phyloP scores from a whole-genome alignment of 2,888 invertebrate genomes.

The Calameuta filiformis region DNA sequence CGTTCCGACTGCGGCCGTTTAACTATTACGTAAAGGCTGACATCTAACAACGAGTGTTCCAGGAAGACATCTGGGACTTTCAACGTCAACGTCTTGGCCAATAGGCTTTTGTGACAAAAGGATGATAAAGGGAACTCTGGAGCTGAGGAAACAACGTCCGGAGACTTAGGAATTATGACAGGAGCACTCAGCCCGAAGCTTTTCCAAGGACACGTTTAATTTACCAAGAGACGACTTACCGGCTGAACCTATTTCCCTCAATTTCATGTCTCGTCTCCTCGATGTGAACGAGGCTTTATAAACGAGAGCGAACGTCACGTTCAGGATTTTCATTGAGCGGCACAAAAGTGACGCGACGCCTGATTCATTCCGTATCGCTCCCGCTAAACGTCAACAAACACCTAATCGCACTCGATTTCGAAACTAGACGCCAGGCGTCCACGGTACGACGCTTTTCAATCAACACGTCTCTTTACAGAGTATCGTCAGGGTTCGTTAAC shows the following conservation, averaged over 20 bases:
- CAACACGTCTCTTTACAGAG: neutral
- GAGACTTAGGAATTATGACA: neutral
- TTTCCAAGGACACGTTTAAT: conserved; percentile 22
- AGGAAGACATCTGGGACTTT: neutral
- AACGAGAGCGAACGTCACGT: neutral
- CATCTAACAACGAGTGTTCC: too few relatives aligned
- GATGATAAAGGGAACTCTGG: neutral
- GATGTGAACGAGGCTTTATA: neutral
- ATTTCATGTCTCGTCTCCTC: neutral
- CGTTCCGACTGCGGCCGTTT: too few relatives aligned
- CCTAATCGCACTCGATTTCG: neutral
- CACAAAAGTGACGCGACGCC: neutral
- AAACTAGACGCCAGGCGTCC: neutral
- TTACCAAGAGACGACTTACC: conserved; percentile 1
- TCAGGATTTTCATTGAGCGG: neutral
- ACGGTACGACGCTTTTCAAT: neutral
- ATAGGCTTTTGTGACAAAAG: neutral
- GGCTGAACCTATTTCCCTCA: neutral
- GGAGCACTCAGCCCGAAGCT: conserved; percentile 16
- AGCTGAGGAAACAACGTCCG: neutral
- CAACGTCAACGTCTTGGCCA: neutral
- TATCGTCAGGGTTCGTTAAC: neutral
- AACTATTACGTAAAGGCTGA: too few relatives aligned
- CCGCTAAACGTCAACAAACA: neutral
- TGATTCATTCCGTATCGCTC: neutral